Evolutionary conservation across 2,113 vertebrate genomes (phyloP).

Genomic region (Pachycephala philippinensis): DNA sequence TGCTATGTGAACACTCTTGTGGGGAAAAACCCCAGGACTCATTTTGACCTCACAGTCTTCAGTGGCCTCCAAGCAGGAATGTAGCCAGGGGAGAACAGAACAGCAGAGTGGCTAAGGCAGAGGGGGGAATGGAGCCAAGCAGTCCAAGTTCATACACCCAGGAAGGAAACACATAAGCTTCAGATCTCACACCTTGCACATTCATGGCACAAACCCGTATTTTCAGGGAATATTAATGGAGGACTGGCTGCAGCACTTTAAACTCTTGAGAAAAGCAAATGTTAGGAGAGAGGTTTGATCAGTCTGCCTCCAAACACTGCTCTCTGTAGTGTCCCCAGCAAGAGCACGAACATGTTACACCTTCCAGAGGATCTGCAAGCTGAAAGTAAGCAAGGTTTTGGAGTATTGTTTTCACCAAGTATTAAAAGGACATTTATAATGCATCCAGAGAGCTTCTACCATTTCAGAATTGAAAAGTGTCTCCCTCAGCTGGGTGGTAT

Average conservation of each 20-base stretch:
- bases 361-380: neutral
- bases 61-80: neutral
- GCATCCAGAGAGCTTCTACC: neutral
- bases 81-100: neutral
- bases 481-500: neutral
- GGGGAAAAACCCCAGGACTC: neutral
- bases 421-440: neutral
- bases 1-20: neutral
- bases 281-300: neutral
- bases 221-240: neutral
- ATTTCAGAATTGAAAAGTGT: neutral
- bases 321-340: neutral
- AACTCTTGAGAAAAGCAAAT: neutral
- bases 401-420: neutral
- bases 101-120: neutral
- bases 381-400: neutral
- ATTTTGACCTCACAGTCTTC: neutral
- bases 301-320: neutral
- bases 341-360: neutral
- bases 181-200: neutral
- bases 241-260: neutral
- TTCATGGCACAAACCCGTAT: neutral
- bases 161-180: neutral
- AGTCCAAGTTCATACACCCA: neutral
- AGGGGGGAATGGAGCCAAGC: neutral